Base-by-base conservation (phyloP, 1,140 invertebrate genomes). In the Triops longicaudatus region DNA sequence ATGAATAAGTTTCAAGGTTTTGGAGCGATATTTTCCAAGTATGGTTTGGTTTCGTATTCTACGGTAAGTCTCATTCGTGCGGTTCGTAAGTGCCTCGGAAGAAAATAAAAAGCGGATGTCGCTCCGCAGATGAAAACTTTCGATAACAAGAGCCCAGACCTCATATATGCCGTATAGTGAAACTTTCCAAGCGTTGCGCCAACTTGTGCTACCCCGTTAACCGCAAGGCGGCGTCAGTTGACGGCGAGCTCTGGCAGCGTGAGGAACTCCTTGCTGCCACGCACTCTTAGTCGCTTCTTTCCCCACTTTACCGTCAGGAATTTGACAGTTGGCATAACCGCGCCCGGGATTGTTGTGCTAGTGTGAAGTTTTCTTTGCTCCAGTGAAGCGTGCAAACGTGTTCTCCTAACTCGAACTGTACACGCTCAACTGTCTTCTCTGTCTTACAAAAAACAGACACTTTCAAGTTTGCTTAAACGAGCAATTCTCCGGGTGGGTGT, bases 211-310 rank as follows among this genome's bases (percentile, higher is more conserved):
- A 63, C 50, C 17, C 10, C 14, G 10, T 22, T 22, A 63, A 63
- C 50, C 50, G 50, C 50, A 63, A 63, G 50, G 50, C 50, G 50
- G 50, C 50, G 50, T 63, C 50, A 63, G 50, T 63, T n/a, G 50
- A 63, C 50, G n/a, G 50, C 50, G 50, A 63, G 50, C 50, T 63
- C 22, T 63, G 50, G 50, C 50, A 63, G 50, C 50, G 50, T 63
- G 50, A 63, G 50, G 50, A 63, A 9, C 50, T 63, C 50, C 50
- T 37, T 63, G 50, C 50, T 22, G 50, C 50, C 50, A 63, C 50
- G 50, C 50, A 63, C 50, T n/a, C 50, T 63, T 17, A 2, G 31
- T 37, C 31, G 14, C 50, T 63, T 63, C 50, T 63, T 22, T 63
- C 22, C 50, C 50, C 14, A 63, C 10, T n/a, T 63, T 63, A n/a